Base-by-base conservation (phyloP, 2,888 invertebrate species). In the Sisyra terminalis region DNA sequence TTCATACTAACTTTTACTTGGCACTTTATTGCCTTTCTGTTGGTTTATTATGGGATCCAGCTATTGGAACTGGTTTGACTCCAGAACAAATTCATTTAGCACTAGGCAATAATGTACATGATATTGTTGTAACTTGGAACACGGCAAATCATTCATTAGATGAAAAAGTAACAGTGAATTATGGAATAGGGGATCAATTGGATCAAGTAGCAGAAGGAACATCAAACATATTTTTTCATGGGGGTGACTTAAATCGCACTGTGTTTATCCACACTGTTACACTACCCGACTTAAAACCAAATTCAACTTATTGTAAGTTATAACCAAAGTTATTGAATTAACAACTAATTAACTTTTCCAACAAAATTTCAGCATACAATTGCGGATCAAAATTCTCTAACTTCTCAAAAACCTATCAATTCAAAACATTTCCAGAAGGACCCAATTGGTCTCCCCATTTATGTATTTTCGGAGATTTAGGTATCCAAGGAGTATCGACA, bases 381-480 rank as follows among this genome's bases (percentile, higher is more conserved):
- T 78, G 73, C 48, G 85, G 85, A 10, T 79, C 82, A 40, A 54
- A 62, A 2, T 58, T n/a, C n/a, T n/a, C 66, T 44, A 85, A 83
- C 0, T 87, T 85, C 86, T 87, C 87, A 1, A 67, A 72, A 18
- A 49, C 70, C 50, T 87, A 78, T 59, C 70, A 66, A 51, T 82
- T 90, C 61, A 67, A 59, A 47, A 80, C 85, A 0, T 65, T 71
- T 0, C 78, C 78, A 1, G 58, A 60, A 1, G 69, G 71, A 10
- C 66, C 66, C n/a, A 55, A 74, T 47, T 87, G 84, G 85, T 65
- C 72, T 7, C 81, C 87, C 0, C 67, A 70, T 6, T 65, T 88
- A 16, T 88, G 82, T 24, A 71, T 92, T 47, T 90, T 76, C 53
- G 92, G 90, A 0, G 92, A 92, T 57, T 74, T 92, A 77, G 90